Percentiles rank a stretch among this genome's conserved stretches.
Evolutionary conservation across 2,113 vertebrate genomes (phyloP).

Genomic region (Oncorhynchus masou): DNA sequence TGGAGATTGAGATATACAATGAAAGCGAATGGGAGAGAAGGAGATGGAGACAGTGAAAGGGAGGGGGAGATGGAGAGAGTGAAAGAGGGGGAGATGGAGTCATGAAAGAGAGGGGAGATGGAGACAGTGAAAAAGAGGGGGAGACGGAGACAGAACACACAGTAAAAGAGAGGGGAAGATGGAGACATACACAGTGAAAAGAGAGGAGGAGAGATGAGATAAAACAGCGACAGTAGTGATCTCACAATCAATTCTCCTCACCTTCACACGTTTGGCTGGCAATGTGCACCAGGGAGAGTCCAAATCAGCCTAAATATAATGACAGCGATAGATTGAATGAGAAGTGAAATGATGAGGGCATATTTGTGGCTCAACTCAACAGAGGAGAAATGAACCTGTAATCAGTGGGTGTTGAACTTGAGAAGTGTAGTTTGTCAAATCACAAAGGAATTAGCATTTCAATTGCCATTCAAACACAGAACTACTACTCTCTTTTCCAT

Average conservation of each 20-base stretch:
- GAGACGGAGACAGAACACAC: neutral
- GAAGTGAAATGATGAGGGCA: neutral
- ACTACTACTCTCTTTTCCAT: neutral
- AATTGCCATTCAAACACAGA: neutral
- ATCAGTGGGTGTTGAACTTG: neutral
- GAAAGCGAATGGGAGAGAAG: neutral
- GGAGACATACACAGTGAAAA: neutral
- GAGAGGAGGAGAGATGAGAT: neutral
- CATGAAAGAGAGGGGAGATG: neutral
- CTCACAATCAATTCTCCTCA: neutral
- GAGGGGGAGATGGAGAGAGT: neutral
- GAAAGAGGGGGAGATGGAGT: too few species aligned
- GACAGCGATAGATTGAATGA: neutral
- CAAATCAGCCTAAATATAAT: neutral
- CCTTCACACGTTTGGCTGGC: neutral
- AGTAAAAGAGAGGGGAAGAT: neutral
- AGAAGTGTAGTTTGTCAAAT: neutral
- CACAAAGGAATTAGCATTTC: neutral
- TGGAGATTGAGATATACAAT: too few species aligned
- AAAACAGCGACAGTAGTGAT: neutral
- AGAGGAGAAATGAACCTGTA: neutral
- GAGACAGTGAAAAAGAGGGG: too few species aligned
- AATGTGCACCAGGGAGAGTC: neutral
- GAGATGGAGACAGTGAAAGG: neutral
- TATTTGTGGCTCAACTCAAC: neutral